phyloP scores from a whole-genome alignment of 2,888 invertebrate genomes.

The Drosophila siamana region DNA sequence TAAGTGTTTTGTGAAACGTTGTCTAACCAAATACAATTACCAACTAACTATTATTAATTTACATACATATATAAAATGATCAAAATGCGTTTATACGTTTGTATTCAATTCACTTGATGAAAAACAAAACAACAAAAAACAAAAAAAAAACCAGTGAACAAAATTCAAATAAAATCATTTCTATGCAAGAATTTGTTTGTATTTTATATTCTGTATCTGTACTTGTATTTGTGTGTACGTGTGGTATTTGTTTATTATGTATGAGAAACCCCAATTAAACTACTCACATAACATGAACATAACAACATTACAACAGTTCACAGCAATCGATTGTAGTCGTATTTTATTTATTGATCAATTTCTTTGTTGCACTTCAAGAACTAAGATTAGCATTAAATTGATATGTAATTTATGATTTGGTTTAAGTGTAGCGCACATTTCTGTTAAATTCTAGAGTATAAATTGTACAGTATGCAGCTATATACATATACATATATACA shows the following conservation, averaged over 20 bases:
- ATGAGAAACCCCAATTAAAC: slow-evolving; percentile 9
- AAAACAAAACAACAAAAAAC: slow-evolving; percentile 28
- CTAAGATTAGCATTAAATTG: slow-evolving; percentile 15
- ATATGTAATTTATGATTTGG: slow-evolving; percentile 28
- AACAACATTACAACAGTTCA: slow-evolving; percentile 17
- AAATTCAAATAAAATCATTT: slow-evolving; percentile 67
- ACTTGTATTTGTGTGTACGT: slow-evolving; percentile 46
- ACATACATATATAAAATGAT: slow-evolving; percentile 24
- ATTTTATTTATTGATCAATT: slow-evolving; percentile 26
- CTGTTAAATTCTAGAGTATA: slow-evolving; percentile 9
- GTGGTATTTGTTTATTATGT: slow-evolving; percentile 32
- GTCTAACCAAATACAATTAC: slow-evolving; percentile 75
- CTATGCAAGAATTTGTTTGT: slow-evolving; percentile 53
- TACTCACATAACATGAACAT: slow-evolving; percentile 28
- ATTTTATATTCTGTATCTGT: slow-evolving; percentile 53
- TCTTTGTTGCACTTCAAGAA: slow-evolving; percentile 50
- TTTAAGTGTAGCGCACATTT: slow-evolving; percentile 30
- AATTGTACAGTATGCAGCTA: slow-evolving; percentile 34
- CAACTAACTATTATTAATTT: slow-evolving; percentile 60
- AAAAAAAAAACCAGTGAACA: slow-evolving; percentile 13
- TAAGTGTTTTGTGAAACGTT: slow-evolving; percentile 77
- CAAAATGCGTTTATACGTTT: slow-evolving; percentile 73
- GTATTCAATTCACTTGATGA: slow-evolving; percentile 37
- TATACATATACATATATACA: slow-evolving; percentile 5
- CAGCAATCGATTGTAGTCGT: slow-evolving; percentile 25